Base-by-base conservation (phyloP, 2,113 vertebrate genomes). In the Tretioscincus oriximinensis region DNA sequence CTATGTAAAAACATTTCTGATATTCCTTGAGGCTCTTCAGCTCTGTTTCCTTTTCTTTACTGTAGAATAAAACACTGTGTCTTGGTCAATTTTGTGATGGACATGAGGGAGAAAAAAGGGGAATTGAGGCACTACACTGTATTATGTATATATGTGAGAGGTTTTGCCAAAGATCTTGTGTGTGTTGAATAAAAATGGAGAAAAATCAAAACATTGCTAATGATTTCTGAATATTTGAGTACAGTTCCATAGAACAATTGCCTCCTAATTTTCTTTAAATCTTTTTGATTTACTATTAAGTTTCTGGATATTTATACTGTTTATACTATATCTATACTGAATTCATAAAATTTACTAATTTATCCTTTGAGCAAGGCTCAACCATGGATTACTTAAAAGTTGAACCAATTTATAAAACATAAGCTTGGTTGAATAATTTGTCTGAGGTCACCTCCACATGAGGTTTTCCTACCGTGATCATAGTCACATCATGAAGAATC, bases 181-280 rank as follows among this genome's bases (percentile, higher is more conserved):
- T 70, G 9, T 45, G 5, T 49, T 14, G 28, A 51, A 22, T 47
- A 45, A 28, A 72, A 65, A 80, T 73, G 26, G 1, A 24, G 1
- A 6, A 24, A 26, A 63, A 22, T 24, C 64, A 65, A 35, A 31
- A 35, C 20, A 21, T 77, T 80, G 83, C 73, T 90, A 83, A 86
- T 72, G 85, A 87, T 88, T 84, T 67, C 41, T 71, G 49, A 85
- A 65, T 35, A 66, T 76, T 80, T 85, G 3, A 82, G 29, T 86
- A 31, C 29, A 54, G 14, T 64, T 68, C 51, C 70, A 26, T 8
- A 87, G 78, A 80, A 77, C 12, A 61, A 12, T 70, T 8, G 31
- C 18, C 24, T 2, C 70, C n/a, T 60, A 60, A 88, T 80, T 69
- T 71, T 81, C 81, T 88, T 75, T 26, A 9, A 26, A 58, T 58